Evolutionary conservation across 2,888 invertebrate species (phyloP), one percentile per base, ranked within the genome.

Genomic region (Cantharis lateralis): DNA sequence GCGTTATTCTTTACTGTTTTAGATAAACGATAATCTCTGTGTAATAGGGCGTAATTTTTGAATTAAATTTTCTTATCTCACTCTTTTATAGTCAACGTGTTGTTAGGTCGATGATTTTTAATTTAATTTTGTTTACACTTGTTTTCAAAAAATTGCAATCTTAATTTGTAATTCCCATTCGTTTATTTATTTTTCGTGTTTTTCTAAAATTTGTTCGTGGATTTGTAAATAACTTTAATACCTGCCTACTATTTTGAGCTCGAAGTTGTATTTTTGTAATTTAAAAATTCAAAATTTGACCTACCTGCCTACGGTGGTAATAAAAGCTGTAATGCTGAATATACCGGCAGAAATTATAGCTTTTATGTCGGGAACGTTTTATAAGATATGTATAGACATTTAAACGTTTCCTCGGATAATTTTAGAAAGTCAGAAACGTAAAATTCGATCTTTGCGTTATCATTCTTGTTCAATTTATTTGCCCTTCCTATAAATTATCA

Each of bases 1-100:
- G 15, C 62, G 18, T 71, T 62, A 71, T 71, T 26, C 71, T 62
- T 24, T 15, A 63, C 28, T 71, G 62, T 71, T 71, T 71, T 64
- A 71, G 62, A 71, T 71, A 61, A 24, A 62, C 62, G 71, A 70
- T 70, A 70, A 71, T 61, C 26, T 62, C 15, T 20, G 26, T 62
- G 62, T 63, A 48, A 48, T 48, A 48, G 48, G 48, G 48, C 16
- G 63, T 20, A 66, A 66, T 66, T 66, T 66, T 66, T 66, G 64
- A 66, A 66, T 66, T 66, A n/a, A 66, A 66, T 66, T 66, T 20
- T 66, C 20, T 66, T 66, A 66, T 66, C 64, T 66, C 20, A 24
- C 24, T 66, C n/a, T 66, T 66, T 66, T 66, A 66, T 66, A 15
- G 2, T 66, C 24, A 66, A 20, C 24, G 64, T 66, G 64, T 48